Base-by-base conservation (phyloP, 1,140 invertebrate genomes). In the Arion vulgaris region DNA sequence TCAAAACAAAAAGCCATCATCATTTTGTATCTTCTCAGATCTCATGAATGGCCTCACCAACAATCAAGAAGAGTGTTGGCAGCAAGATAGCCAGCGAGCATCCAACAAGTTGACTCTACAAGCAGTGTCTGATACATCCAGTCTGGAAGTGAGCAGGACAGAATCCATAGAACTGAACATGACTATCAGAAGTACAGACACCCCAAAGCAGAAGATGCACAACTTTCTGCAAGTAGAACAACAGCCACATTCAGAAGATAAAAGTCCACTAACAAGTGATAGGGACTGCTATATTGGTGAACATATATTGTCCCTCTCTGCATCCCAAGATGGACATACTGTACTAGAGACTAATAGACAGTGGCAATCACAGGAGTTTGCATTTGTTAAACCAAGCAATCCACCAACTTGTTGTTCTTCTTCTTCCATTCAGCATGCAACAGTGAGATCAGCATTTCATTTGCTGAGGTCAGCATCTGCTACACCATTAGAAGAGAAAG, bases 221-320 rank as follows among this genome's bases (percentile, higher is more conserved):
- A 91, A 90, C 66, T 84, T 91, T 28, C 86, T 93, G 73, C 91
- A 92, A 75, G 89, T 88, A 17, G 86, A 87, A 26, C 87, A 89
- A 26, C 80, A 84, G 38, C 84, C 86, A 49, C 69, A 80, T 36
- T 81, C 84, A 45, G 80, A 85, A 38, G 45, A 81, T 69, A 73
- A 81, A 49, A 80, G 82, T 53, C 68, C 69, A 9, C 34, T 80
- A 19, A 86, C 85, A 72, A 91, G 89, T 85, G 90, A 91, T 84
- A 84, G 86, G 11, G 90, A 91, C 39, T 91, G 89, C 19, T 84
- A 86, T 39, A 57, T 68, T 49, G 79, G 79, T 49, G 71, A 81
- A 34, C 69, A 69, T 26, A n/a, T 81, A 9, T n/a, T 74, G 15
- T 73, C 80, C 26, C 71, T 81, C 17, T 74, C 80, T 74, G 80